A percentile compares a stretch with the other conserved stretches of the same genome.
Evolutionary conservation across 2,888 invertebrate species (phyloP).

Genomic region (Archips xylosteana): DNA sequence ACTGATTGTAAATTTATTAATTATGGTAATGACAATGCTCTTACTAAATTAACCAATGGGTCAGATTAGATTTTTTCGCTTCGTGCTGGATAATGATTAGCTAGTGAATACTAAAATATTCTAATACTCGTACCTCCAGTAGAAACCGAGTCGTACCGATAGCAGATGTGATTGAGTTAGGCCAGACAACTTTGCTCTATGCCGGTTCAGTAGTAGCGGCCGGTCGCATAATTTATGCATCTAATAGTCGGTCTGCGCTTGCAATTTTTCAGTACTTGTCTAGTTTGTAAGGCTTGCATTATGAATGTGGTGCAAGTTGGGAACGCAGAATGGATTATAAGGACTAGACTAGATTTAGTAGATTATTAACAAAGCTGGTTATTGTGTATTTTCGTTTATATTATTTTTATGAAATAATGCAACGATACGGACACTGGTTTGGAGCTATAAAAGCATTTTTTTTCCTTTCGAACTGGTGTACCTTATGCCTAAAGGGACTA

Average conservation of each 20-base stretch:
- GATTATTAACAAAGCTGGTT: too few species aligned
- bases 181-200: conserved; percentile 19
- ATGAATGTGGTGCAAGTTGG: background rate
- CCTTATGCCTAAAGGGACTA: too few species aligned
- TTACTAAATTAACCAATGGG: background rate
- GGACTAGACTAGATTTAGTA: too few species aligned
- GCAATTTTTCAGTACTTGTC: conserved; percentile 19
- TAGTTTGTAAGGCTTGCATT: conserved; percentile 12
- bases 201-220: conserved; percentile 15
- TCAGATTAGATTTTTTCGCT: background rate
- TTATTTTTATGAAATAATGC: too few species aligned
- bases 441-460: too few species aligned
- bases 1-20: too few species aligned
- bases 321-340: background rate
- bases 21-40: background rate
- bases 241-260: conserved; percentile 22
- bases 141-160: background rate
- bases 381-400: too few species aligned
- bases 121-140: background rate
- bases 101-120: conserved; percentile 9
- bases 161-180: conserved; percentile 32
- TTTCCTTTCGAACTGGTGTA: too few species aligned
- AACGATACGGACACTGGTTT: too few species aligned
- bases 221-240: conserved; percentile 30
- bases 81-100: background rate